Conservation (phyloP, 2,113 vertebrate species). For the Oreocharis arfaki region DNA sequence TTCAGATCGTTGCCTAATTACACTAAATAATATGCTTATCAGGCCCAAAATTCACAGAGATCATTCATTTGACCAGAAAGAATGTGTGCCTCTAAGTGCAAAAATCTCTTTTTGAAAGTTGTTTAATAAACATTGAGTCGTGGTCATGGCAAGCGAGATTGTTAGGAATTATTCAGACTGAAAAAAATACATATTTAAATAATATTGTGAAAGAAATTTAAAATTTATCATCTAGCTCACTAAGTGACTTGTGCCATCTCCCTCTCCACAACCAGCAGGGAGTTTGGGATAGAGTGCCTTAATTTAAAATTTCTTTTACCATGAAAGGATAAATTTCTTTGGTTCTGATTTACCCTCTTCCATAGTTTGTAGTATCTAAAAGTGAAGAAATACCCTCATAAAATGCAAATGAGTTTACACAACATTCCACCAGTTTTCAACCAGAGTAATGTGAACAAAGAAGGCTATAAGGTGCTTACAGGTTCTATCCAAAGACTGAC, state of each 20-base stretch:
- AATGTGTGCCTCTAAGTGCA: neutral
- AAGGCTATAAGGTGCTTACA: neutral
- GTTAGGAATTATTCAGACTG: conserved; percentile 56
- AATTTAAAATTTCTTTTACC: conserved; percentile 52
- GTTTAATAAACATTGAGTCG: conserved; percentile 54
- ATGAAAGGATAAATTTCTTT: conserved; percentile 5
- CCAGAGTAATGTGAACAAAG: neutral
- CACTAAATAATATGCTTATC: conserved; percentile 12
- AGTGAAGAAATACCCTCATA: neutral
- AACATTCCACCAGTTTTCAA: neutral
- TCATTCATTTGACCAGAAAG: conserved; percentile 27
- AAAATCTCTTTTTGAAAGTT: conserved; percentile 39
- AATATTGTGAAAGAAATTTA: conserved; percentile 50
- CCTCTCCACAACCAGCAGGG: conserved; percentile 9
- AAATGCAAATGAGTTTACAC: neutral
- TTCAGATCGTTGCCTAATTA: conserved; percentile 27
- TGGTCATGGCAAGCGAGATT: conserved; percentile 30
- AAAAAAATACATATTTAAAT: conserved; percentile 64
- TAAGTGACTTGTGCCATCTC: conserved; percentile 17
- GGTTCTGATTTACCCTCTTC: neutral
- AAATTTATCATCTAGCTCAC: conserved; percentile 23
- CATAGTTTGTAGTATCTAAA: neutral
- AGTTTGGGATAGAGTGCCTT: conserved; percentile 9
- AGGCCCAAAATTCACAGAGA: neutral
- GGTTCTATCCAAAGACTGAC: neutral